phyloP scores from a whole-genome alignment of 2,888 invertebrate genomes.

The Scaptodrosophila latifasciaeformis region DNA sequence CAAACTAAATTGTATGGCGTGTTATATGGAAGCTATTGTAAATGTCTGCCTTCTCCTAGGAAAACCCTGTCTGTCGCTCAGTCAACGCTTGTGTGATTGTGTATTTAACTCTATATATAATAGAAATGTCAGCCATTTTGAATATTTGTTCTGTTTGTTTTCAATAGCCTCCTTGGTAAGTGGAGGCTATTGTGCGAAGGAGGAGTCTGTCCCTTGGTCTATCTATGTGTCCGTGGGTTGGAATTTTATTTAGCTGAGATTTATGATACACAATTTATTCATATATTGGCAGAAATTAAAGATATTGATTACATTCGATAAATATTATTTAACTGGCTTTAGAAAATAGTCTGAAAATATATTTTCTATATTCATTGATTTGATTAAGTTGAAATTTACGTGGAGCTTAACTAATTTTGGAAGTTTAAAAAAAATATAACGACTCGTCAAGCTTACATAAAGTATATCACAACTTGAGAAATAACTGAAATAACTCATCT shows the following conservation, averaged over 20 bases:
- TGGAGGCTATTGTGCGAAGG: not conserved
- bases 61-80: conserved; percentile 4
- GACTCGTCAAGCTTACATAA: too few species aligned
- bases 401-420: too few species aligned
- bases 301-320: not conserved
- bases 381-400: too few species aligned
- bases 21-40: not conserved
- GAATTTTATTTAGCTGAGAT: conserved; percentile 25
- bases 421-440: too few species aligned
- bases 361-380: too few species aligned
- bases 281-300: not conserved
- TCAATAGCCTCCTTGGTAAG: not conserved
- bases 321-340: not conserved
- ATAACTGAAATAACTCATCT: too few species aligned
- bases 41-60: conserved; percentile 5
- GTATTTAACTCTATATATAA: conserved; percentile 19
- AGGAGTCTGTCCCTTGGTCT: not conserved
- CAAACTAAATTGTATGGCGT: too few species aligned
- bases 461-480: too few species aligned
- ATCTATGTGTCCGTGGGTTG: not conserved
- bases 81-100: conserved; percentile 4
- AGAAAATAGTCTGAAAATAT: too few species aligned
- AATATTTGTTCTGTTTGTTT: conserved; percentile 51
- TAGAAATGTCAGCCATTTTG: conserved; percentile 70
- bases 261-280: conserved; percentile 34